Conservation (phyloP, 37 sponge, comb jelly and placozoan species). For the Halichondria panicea region DNA sequence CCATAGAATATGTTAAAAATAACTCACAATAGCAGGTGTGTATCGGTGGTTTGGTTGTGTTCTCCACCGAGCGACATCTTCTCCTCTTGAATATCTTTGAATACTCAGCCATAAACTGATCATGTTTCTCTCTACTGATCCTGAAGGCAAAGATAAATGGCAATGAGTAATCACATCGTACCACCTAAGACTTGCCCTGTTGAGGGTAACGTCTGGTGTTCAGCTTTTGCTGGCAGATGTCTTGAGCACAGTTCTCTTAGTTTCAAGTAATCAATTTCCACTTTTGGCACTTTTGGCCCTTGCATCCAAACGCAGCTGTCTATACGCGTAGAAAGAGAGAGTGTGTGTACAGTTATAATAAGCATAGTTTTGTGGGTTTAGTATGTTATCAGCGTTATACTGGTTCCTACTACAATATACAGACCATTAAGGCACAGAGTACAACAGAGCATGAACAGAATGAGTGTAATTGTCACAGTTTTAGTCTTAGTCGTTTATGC, state of each 20-base stretch:
- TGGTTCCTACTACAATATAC: no score
- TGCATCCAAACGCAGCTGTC: no score
- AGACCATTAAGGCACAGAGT: no score
- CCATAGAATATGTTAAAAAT: background rate
- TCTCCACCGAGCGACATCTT: background rate
- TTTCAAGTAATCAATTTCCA: conserved; percentile 31
- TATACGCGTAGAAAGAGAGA: no score
- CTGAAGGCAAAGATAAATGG: background rate
- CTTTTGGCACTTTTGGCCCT: no score
- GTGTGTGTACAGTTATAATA: no score
- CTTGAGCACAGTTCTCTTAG: conserved; percentile 16
- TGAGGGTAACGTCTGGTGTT: background rate
- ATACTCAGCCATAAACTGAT: conserved; percentile 20
- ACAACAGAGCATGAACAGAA: no score
- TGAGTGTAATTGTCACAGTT: no score
- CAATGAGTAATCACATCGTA: background rate
- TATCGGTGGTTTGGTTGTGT: background rate
- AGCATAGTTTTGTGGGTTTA: no score
- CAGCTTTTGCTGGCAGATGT: background rate
- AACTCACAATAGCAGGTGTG: conserved; percentile 1
- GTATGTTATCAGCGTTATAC: no score
- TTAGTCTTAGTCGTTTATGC: conserved; percentile 25
- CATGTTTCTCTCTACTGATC: background rate
- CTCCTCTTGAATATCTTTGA: background rate
- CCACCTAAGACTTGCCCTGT: no score